These are phyloP conservation scores for Hemiscyllium ocellatum DNA, from an alignment of 2,113 vertebrate species.

Conservation along the genomic window DNA sequence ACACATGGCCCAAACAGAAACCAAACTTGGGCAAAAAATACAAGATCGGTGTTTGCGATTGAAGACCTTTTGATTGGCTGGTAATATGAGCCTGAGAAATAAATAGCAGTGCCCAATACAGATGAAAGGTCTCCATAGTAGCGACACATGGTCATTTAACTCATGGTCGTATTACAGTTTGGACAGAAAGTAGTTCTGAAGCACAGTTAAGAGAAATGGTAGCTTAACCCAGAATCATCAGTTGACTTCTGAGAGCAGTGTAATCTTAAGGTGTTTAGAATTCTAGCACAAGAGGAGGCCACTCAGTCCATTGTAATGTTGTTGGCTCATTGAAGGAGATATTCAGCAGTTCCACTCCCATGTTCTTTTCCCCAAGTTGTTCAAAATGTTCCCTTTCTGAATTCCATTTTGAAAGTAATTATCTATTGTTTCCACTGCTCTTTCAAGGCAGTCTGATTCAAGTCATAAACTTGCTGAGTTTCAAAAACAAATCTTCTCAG, in stretches of 20 bases:
- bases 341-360: neutral
- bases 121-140: neutral
- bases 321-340: neutral
- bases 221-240: neutral
- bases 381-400: neutral
- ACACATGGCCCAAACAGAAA: no score
- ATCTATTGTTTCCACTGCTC: neutral
- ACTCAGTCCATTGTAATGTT: neutral
- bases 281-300: neutral
- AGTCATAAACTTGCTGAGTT: neutral
- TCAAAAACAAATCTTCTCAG: neutral
- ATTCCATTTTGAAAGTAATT: neutral
- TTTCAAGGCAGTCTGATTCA: neutral
- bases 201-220: neutral
- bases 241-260: neutral
- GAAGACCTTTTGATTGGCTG: neutral
- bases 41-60: neutral
- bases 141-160: neutral
- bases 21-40: neutral
- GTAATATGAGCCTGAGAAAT: neutral
- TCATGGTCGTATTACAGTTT: neutral
- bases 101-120: neutral
- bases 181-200: neutral
- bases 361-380: neutral
- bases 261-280: neutral